phyloP scores from a whole-genome alignment of 2,888 invertebrate genomes.

The Monoplex corrugatus region DNA sequence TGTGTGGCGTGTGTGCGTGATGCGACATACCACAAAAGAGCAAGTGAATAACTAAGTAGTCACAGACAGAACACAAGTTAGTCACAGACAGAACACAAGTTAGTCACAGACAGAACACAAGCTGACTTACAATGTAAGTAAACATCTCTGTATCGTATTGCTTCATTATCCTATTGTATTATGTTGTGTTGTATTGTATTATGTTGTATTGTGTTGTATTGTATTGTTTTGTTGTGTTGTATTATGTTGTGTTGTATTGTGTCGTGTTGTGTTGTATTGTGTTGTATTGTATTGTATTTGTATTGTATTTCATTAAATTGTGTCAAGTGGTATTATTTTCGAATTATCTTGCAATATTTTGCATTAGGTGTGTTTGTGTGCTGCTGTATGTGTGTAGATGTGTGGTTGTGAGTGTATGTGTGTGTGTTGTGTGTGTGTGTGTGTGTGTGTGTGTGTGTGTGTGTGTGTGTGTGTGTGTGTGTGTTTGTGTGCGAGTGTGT shows the following conservation, averaged over 20 bases:
- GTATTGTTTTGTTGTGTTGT: neutral
- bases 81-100: neutral
- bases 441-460: neutral
- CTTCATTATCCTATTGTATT: neutral
- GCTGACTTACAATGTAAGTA: neutral
- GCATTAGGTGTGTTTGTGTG: neutral
- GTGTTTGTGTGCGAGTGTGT: neutral
- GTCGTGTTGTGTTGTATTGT: neutral
- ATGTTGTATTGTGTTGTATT: neutral
- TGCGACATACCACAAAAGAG: neutral
- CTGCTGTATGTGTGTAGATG: neutral
- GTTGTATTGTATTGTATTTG: neutral
- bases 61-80: neutral
- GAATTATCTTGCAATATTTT: neutral
- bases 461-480: neutral
- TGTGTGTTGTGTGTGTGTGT: neutral
- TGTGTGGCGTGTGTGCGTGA: neutral
- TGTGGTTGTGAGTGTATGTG: neutral
- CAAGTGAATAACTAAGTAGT: neutral
- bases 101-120: neutral
- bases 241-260: neutral
- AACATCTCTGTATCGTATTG: neutral
- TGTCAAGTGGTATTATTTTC: neutral
- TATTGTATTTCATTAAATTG: neutral
- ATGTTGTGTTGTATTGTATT: neutral